Percentiles rank a stretch among this genome's conserved stretches.
phyloP scores from a whole-genome alignment of 2,797 vertebrate species.

The Bovichtus diacanthus region DNA sequence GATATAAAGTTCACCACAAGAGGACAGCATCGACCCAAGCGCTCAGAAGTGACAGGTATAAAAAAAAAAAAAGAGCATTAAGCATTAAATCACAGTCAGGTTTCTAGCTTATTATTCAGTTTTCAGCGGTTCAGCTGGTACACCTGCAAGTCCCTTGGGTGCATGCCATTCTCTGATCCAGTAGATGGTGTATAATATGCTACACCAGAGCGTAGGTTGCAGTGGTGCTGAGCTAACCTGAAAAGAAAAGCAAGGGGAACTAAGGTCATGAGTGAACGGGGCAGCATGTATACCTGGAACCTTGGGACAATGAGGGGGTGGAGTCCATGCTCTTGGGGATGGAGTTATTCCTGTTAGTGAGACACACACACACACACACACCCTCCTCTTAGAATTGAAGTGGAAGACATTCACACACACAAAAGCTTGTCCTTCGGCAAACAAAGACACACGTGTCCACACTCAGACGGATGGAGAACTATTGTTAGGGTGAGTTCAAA shows the following conservation, averaged over 20 bases:
- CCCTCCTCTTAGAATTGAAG: constrained; percentile 74
- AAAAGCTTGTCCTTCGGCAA: not conserved
- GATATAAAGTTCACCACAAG: constrained; percentile 11
- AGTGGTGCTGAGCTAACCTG: constrained; percentile 38
- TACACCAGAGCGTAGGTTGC: constrained; percentile 7
- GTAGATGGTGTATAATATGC: constrained; percentile 54
- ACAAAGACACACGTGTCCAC: constrained; percentile 15
- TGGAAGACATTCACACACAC: constrained; percentile 49
- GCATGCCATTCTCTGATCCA: constrained; percentile 59
- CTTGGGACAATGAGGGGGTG: constrained; percentile 74
- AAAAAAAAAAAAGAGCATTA: constrained; percentile 22
- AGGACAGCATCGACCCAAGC: constrained; percentile 26
- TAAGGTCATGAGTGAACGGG: constrained; percentile 54
- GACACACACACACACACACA: constrained; percentile 82
- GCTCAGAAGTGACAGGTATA: constrained; percentile 14
- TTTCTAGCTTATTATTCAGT: constrained; percentile 8
- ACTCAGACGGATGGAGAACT: constrained; percentile 38
- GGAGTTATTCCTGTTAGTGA: constrained; percentile 89
- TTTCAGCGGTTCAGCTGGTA: constrained; percentile 5
- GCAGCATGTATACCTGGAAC: constrained; percentile 80
- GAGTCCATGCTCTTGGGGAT: constrained; percentile 82
- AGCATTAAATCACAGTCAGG: constrained; percentile 8
- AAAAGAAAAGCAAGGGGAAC: constrained; percentile 38
- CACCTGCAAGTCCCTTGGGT: constrained; percentile 21
- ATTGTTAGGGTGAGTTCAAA: constrained; percentile 33